Evolutionary conservation across 2,888 invertebrate species (phyloP).

Genomic region (Drepanosiphum platanoidis): DNA sequence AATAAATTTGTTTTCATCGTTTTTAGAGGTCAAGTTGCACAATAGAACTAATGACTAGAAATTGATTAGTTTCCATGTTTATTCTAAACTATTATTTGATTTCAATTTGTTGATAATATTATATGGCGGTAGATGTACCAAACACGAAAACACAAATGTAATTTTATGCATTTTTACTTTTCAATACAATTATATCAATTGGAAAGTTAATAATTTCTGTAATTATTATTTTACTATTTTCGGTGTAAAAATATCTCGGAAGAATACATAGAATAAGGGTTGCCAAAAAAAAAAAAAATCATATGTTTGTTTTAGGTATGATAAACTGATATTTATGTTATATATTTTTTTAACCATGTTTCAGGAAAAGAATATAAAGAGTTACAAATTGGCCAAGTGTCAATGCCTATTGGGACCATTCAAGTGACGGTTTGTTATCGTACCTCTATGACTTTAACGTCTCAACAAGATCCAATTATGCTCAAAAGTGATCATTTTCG

Average conservation of each 20-base stretch:
- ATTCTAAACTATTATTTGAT: neutral
- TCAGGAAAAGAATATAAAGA: slow-evolving; percentile 83
- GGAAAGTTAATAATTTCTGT: neutral
- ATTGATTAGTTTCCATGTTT: slow-evolving; percentile 13
- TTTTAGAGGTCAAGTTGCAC: slow-evolving; percentile 45
- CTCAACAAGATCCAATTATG: slow-evolving; percentile 81
- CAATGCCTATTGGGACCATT: slow-evolving; percentile 86
- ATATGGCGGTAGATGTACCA: too few species aligned
- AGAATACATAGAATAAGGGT: neutral
- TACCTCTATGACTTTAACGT: slow-evolving; percentile 90
- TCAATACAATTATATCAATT: neutral
- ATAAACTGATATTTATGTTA: slow-evolving; percentile 29
- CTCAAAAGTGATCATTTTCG: slow-evolving; percentile 92
- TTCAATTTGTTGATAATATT: neutral
- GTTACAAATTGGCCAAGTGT: slow-evolving; percentile 84
- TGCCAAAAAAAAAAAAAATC: slow-evolving; percentile 34
- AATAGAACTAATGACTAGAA: slow-evolving; percentile 29
- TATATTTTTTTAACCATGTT: slow-evolving; percentile 63
- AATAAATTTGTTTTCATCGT: slow-evolving; percentile 52
- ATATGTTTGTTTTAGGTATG: neutral
- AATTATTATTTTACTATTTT: slow-evolving; percentile 5
- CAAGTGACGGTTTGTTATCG: slow-evolving; percentile 85
- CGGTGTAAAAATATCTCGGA: slow-evolving; percentile 18
- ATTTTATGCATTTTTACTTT: slow-evolving; percentile 10
- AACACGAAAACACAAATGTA: too few species aligned